phyloP scores from a whole-genome alignment of 1,140 invertebrate species.

The Phymorhynchus buccinoides region DNA sequence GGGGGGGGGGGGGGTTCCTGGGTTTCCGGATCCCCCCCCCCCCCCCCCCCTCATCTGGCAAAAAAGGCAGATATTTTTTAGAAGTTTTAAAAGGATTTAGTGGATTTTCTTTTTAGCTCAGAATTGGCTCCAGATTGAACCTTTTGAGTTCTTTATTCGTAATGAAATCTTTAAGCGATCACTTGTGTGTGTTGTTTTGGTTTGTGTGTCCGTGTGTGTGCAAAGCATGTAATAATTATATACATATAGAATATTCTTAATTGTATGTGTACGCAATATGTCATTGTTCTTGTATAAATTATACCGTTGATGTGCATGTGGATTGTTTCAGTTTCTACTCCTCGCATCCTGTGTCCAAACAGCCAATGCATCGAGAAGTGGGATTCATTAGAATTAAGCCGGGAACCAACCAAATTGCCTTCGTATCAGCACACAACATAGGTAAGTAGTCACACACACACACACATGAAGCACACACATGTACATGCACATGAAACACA shows the following conservation, averaged over 20 bases:
- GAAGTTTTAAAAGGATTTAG: background rate
- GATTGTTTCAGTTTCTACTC: slow-evolving; percentile 75
- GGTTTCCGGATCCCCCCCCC: too few species aligned
- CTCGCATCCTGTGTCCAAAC: slow-evolving; percentile 76
- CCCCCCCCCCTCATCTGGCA: background rate
- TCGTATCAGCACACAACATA: slow-evolving; percentile 80
- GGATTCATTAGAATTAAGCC: slow-evolving; percentile 80
- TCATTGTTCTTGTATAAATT: background rate
- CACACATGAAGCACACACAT: background rate
- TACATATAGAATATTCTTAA: background rate
- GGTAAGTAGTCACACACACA: slow-evolving; percentile 51
- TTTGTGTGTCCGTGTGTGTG: background rate
- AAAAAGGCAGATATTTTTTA: background rate
- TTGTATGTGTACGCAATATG: background rate
- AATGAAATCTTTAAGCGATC: too few species aligned
- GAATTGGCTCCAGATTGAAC: too few species aligned
- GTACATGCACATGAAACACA: background rate
- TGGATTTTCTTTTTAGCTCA: too few species aligned
- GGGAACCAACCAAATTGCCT: slow-evolving; percentile 76
- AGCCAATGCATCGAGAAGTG: slow-evolving; percentile 79
- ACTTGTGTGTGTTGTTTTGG: background rate
- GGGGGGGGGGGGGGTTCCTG: too few species aligned
- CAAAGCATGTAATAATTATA: too few species aligned
- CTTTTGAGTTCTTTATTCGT: too few species aligned
- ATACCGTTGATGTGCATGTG: too few species aligned